Evolutionary conservation across 37 sponge, comb jelly and placozoan genomes (phyloP).

Genomic region (Beroe forskalii): DNA sequence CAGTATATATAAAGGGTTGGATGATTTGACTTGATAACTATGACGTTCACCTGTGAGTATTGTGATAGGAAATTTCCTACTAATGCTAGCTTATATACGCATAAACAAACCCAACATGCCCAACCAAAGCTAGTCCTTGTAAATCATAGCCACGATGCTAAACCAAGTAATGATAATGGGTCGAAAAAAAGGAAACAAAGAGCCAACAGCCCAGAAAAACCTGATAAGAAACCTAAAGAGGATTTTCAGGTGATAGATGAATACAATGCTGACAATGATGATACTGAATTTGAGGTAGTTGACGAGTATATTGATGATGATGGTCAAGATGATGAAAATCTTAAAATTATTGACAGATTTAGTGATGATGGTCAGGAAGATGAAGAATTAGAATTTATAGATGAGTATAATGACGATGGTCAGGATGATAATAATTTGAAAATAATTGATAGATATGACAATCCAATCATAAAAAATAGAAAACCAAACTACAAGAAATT

Average conservation of each 20-base stretch:
- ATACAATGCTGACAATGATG: background rate
- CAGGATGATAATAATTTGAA: background rate
- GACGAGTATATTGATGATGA: background rate
- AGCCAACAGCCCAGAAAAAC: background rate
- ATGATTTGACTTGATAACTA: too few species aligned
- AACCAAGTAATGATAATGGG: too few species aligned
- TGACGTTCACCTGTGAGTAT: background rate
- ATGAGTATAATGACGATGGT: background rate
- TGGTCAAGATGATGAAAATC: background rate
- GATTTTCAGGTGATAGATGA: background rate
- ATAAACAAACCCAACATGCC: background rate
- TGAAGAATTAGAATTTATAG: background rate
- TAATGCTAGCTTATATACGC: conserved; percentile 4
- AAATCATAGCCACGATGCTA: background rate
- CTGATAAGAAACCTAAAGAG: background rate
- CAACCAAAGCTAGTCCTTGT: conserved; percentile 4
- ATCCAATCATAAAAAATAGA: too few species aligned
- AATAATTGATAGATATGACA: background rate
- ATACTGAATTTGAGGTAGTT: background rate
- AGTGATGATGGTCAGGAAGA: too few species aligned
- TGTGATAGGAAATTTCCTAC: background rate
- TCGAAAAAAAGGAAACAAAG: too few species aligned
- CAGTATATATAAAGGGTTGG: too few species aligned
- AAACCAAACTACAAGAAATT: conserved; percentile 44
- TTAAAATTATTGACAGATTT: background rate